Percentiles rank a stretch among this genome's conserved stretches.
phyloP scores from a whole-genome alignment of 2,888 invertebrate species.

The Scelioninae gen. 1 region DNA sequence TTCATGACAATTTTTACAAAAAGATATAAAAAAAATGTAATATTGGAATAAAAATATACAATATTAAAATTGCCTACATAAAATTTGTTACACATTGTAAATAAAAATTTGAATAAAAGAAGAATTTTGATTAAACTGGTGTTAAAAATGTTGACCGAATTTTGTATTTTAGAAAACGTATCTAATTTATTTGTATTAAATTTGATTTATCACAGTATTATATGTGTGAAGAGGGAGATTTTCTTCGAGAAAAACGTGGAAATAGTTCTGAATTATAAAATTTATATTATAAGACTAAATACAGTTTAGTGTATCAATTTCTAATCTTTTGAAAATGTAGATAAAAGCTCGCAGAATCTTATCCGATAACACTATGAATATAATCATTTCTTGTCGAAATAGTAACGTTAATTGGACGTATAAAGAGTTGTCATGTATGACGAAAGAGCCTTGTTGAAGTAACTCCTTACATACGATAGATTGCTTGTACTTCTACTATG shows the following conservation, averaged over 20 bases:
- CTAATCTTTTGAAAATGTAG: slow-evolving; percentile 55
- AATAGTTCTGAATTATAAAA: slow-evolving; percentile 47
- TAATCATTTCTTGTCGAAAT: slow-evolving; percentile 31
- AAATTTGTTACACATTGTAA: too few species aligned
- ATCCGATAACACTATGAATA: slow-evolving; percentile 39
- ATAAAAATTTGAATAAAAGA: background rate
- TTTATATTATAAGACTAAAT: slow-evolving; percentile 51
- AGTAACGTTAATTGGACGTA: slow-evolving; percentile 51
- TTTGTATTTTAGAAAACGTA: background rate
- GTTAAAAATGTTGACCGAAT: too few species aligned
- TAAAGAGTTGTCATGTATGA: slow-evolving; percentile 33
- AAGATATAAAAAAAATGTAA: too few species aligned
- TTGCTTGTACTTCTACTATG: slow-evolving; percentile 45
- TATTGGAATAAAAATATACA: too few species aligned
- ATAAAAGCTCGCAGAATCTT: slow-evolving; percentile 54
- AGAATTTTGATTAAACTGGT: too few species aligned
- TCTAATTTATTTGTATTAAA: background rate
- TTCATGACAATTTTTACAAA: too few species aligned
- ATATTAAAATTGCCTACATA: too few species aligned
- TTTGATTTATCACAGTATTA: slow-evolving; percentile 1
- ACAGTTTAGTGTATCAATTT: slow-evolving; percentile 44
- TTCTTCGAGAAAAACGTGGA: slow-evolving; percentile 8
- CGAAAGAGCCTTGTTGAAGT: slow-evolving; percentile 23
- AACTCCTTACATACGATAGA: slow-evolving; percentile 21
- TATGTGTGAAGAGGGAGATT: slow-evolving; percentile 1